Conservation (phyloP, 2,797 vertebrate species). For the Setipinna tenuifilis region DNA sequence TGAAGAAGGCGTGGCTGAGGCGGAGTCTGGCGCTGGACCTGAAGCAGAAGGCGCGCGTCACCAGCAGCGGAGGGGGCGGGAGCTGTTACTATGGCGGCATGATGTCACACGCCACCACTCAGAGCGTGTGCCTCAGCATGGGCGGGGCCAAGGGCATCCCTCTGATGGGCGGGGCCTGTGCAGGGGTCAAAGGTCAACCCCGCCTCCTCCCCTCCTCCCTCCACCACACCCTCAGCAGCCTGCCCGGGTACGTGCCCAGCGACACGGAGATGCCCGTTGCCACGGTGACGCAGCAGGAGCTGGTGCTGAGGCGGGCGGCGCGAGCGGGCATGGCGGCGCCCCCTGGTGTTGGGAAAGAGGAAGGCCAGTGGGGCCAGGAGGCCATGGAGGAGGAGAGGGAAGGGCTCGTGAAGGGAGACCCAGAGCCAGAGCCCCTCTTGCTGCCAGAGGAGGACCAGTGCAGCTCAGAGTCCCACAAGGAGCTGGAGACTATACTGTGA, state of each 20-base stretch:
- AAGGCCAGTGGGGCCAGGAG: background rate
- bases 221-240: conserved; percentile 54
- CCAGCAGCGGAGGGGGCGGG: conserved; percentile 76
- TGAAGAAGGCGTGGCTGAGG: conserved; percentile 82
- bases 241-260: conserved; percentile 58
- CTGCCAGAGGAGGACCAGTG: conserved; percentile 53
- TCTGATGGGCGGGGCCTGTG: conserved; percentile 44
- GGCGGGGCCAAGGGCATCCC: conserved; percentile 65
- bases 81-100: conserved; percentile 83
- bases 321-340: conserved; percentile 39
- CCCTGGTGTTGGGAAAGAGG: conserved; percentile 42
- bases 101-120: conserved; percentile 80
- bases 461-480: conserved; percentile 60
- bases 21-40: conserved; percentile 76
- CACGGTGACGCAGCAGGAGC: conserved; percentile 49
- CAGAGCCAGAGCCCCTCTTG: conserved; percentile 36
- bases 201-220: conserved; percentile 46
- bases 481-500: conserved; percentile 76
- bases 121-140: conserved; percentile 76
- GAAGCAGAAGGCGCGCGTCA: conserved; percentile 80
- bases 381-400: conserved; percentile 25
- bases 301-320: conserved; percentile 24
- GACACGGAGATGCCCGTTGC: conserved; percentile 49
- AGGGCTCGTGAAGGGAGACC: background rate
- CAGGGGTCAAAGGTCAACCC: conserved; percentile 42